phyloP scores from a whole-genome alignment of 2,888 invertebrate species.

The Apamea anceps region DNA sequence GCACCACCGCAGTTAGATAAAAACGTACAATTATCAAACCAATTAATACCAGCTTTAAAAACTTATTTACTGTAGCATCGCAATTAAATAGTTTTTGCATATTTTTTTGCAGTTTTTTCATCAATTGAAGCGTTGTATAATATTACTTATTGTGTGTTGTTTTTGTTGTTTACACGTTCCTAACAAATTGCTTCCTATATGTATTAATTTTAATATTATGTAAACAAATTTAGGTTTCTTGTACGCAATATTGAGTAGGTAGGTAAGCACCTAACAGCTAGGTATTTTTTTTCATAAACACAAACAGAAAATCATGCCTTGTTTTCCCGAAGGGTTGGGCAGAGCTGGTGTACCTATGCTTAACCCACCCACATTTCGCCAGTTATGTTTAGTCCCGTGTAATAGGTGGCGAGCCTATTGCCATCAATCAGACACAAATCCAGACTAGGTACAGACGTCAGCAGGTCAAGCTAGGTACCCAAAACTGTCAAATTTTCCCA shows the following conservation, averaged over 20 bases:
- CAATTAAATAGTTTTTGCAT: constrained; percentile 49
- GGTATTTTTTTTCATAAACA: not conserved
- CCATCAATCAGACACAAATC: not conserved
- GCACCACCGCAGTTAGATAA: not conserved
- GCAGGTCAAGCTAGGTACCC: too few species aligned
- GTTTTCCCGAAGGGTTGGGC: not conserved
- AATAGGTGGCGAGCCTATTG: not conserved
- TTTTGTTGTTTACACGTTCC: constrained; percentile 39
- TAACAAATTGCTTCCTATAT: constrained; percentile 50
- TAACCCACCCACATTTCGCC: not conserved
- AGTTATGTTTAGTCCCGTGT: not conserved
- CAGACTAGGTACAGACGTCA: too few species aligned
- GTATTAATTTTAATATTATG: constrained; percentile 15
- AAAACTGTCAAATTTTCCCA: too few species aligned
- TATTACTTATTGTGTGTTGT: constrained; percentile 4
- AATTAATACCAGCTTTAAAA: constrained; percentile 29
- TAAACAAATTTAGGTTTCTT: constrained; percentile 23
- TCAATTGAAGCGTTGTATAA: constrained; percentile 36
- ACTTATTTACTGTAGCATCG: constrained; percentile 18
- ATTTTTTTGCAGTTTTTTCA: constrained; percentile 24
- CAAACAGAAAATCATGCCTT: too few species aligned
- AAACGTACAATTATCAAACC: constrained; percentile 25
- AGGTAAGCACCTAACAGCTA: not conserved
- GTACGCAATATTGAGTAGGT: not conserved
- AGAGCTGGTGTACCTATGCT: not conserved